Evolutionary conservation across 2,888 invertebrate genomes (phyloP), one percentile per base, ranked within the genome.

Genomic region (Spodoptera exigua): DNA sequence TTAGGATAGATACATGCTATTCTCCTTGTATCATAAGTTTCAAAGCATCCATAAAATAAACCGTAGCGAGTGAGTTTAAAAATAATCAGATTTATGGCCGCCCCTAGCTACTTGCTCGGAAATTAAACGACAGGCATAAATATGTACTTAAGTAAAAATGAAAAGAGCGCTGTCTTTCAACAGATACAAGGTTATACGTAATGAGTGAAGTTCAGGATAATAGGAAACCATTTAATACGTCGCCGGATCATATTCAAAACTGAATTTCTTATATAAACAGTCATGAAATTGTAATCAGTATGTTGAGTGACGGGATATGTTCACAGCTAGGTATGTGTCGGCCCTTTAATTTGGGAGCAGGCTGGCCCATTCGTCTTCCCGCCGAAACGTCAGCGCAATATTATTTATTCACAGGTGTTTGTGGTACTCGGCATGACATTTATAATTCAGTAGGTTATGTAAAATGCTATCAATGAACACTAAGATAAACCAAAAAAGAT

Each of bases 21-120:
- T 71, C 69, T 56, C 60, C 59, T 70, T 72, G 58, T 70, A 59
- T 51, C 48, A 58, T 66, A 70, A 67, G 62, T 70, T 70, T 70
- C 70, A 76, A 80, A 81, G 79, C 74, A 76, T 70, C 78, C 76
- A 79, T 84, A 81, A 84, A 81, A 75, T 80, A 82, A 81, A 75
- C 70, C 72, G 65, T 62, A 71, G 63, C 64, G 64, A 64, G 74
- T 72, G 77, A 75, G 86, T 84, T 85, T 87, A 85, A 86, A 87
- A 86, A 87, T 86, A 81, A 84, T 80, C 74, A 79, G 76, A 84
- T 84, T 83, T 85, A 84, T 78, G 70, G 58, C 66, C 75, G 78
- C 77, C 79, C 70, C 75, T 61, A 61, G 78, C 75, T 73, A 78
- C 75, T 78, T 63, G 67, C 67, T 74, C 61, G 54, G 63, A 72